Evolutionary conservation across 2,113 vertebrate species (phyloP).

Genomic region (Campylorhamphus procurvoides): DNA sequence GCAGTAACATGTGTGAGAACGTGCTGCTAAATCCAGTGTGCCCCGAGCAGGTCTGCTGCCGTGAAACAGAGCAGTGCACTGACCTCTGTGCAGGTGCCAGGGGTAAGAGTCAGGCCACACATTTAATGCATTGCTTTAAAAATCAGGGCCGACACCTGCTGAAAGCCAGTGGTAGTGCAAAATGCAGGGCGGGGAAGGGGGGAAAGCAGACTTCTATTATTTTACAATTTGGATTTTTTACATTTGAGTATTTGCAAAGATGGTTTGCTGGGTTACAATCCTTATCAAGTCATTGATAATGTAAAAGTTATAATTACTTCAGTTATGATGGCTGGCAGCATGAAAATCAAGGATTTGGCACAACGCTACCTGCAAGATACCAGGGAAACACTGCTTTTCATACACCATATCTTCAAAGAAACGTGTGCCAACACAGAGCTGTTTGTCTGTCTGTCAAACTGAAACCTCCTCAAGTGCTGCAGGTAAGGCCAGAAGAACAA

Average conservation of each 20-base stretch:
- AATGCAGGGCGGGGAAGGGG: not conserved
- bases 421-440: not conserved
- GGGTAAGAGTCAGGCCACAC: not conserved
- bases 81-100: not conserved
- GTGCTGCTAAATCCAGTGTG: not conserved
- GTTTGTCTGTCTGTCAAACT: not conserved
- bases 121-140: not conserved
- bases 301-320: not conserved
- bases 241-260: not conserved
- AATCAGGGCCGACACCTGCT: not conserved
- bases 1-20: fast-evolving
- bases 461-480: not conserved
- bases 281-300: not conserved
- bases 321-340: not conserved
- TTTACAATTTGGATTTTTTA: not conserved
- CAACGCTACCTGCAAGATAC: not conserved
- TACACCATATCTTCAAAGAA: not conserved
- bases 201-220: not conserved
- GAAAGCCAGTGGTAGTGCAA: not conserved
- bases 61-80: not conserved
- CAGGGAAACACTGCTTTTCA: not conserved
- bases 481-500: not conserved
- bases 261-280: not conserved
- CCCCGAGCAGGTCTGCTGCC: not conserved
- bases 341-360: not conserved